Evolutionary conservation across 2,113 vertebrate genomes (phyloP).

Genomic region (Esox niger): DNA sequence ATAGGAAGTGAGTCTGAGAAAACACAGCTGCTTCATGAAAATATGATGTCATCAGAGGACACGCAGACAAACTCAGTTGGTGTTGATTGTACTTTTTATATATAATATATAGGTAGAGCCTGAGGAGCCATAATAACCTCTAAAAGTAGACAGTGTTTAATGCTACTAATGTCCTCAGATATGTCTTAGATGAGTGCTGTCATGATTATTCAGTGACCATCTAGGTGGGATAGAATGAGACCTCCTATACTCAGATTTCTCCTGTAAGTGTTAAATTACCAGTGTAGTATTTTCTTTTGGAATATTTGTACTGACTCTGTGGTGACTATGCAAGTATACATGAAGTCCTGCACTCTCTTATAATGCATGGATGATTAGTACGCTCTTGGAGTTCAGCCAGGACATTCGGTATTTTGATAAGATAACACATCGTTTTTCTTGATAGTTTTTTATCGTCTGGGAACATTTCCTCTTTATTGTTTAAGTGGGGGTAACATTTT

Average conservation of each 20-base stretch:
- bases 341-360: neutral
- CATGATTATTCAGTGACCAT: neutral
- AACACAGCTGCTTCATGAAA: slow-evolving; percentile 83
- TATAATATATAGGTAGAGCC: slow-evolving; percentile 64
- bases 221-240: neutral
- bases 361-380: neutral
- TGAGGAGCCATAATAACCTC: slow-evolving; percentile 46
- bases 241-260: neutral
- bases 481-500: too few species aligned
- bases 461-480: slow-evolving; percentile 13
- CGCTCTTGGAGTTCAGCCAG: neutral
- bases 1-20: slow-evolving; percentile 83
- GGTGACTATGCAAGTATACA: neutral
- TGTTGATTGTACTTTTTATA: too few species aligned
- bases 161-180: slow-evolving; percentile 4
- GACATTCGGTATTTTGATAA: neutral
- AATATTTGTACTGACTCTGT: neutral
- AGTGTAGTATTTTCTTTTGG: neutral
- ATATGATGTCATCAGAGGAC: slow-evolving; percentile 84
- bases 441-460: neutral
- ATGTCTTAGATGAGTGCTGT: neutral
- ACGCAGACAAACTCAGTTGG: slow-evolving; percentile 69
- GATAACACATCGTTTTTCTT: neutral
- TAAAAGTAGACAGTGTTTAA: slow-evolving; percentile 9
- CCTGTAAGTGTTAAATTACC: neutral